Conservation (phyloP, 2,113 vertebrate species). For the Melanerpes aurifrons region DNA sequence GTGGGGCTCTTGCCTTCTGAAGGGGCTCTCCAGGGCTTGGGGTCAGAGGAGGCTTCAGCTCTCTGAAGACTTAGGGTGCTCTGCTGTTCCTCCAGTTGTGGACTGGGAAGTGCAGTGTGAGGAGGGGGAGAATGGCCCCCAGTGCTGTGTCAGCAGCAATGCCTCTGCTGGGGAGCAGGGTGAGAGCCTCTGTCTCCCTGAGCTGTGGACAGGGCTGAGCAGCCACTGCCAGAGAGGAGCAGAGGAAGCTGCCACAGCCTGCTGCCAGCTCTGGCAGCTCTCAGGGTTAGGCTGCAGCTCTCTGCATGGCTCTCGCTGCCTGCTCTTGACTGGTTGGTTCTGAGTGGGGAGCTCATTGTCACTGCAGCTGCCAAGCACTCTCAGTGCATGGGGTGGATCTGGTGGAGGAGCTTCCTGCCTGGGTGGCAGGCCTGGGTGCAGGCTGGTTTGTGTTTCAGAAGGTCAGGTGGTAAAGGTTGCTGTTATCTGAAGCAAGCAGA, state of each 20-base stretch:
- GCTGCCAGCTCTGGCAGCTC: background rate
- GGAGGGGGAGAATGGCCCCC: background rate
- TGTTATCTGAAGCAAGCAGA: background rate
- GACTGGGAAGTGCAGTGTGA: background rate
- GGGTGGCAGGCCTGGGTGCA: fast-evolving
- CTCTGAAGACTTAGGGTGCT: background rate
- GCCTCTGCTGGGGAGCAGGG: background rate
- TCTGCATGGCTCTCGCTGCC: background rate
- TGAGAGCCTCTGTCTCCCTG: background rate
- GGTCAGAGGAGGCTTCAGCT: background rate
- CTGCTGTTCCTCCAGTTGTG: background rate
- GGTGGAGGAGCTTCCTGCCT: background rate
- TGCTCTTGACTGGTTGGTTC: background rate
- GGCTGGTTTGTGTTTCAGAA: background rate
- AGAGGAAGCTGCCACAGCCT: slow-evolving; percentile 67
- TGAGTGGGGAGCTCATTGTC: background rate
- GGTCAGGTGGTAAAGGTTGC: background rate
- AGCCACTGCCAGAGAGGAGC: slow-evolving; percentile 77
- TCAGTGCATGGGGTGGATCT: slow-evolving; percentile 1
- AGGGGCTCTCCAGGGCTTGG: background rate
- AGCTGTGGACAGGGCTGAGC: slow-evolving; percentile 50
- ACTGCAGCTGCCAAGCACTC: background rate
- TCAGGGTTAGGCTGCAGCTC: background rate
- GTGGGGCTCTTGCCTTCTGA: background rate
- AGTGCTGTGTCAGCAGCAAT: background rate